These are phyloP conservation scores for Eupeodes luniger DNA, from an alignment of 2,888 invertebrate genomes.

Conservation along the genomic window DNA sequence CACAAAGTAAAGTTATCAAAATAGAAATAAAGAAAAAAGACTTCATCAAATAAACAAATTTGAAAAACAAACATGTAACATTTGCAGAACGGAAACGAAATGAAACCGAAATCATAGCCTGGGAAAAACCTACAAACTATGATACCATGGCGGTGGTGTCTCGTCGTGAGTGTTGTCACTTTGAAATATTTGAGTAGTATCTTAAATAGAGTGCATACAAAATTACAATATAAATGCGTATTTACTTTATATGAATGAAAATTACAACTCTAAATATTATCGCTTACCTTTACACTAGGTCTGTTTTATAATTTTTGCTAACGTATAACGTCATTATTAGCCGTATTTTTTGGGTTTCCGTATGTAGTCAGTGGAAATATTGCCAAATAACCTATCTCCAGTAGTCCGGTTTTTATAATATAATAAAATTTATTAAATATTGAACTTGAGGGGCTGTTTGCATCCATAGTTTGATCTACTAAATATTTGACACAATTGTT, in stretches of 20 bases:
- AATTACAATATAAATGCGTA: too few species aligned
- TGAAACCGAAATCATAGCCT: constrained; percentile 41
- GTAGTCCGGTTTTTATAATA: too few species aligned
- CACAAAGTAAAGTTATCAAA: neutral
- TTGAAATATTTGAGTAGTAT: neutral
- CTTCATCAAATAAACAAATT: constrained; percentile 66
- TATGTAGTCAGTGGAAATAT: too few species aligned
- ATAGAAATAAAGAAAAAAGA: neutral
- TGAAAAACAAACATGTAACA: constrained; percentile 21
- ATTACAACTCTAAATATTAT: neutral
- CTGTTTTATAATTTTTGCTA: too few species aligned
- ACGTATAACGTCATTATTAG: too few species aligned
- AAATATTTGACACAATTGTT: too few species aligned
- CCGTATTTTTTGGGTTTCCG: too few species aligned
- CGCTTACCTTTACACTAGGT: too few species aligned
- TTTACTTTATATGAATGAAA: neutral
- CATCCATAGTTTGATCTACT: too few species aligned
- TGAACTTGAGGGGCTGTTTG: too few species aligned
- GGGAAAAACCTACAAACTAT: constrained; percentile 59
- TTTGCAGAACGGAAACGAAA: constrained; percentile 62
- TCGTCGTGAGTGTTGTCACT: neutral
- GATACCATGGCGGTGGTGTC: neutral
- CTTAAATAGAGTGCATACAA: neutral
- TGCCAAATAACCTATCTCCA: too few species aligned
- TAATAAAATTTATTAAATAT: too few species aligned